phyloP scores from a whole-genome alignment of 2,113 vertebrate species.

The Anoura caudifer region DNA sequence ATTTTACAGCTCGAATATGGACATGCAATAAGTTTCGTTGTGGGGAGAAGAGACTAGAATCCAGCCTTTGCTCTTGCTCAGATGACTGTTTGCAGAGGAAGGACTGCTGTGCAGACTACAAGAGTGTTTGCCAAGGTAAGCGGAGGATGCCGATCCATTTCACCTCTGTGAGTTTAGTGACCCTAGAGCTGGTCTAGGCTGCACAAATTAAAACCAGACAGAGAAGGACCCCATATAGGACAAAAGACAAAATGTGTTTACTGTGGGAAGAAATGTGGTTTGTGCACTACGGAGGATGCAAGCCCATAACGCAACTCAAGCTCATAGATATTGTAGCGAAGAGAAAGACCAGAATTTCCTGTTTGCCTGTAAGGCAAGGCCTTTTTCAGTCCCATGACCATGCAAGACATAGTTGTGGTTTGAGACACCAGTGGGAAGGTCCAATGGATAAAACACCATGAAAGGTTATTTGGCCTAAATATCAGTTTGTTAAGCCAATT shows the following conservation, averaged over 20 bases:
- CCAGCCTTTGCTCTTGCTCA: slow-evolving; percentile 85
- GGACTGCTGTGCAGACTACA: slow-evolving; percentile 86
- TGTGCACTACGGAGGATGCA: background rate
- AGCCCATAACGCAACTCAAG: background rate
- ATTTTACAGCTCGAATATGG: slow-evolving; percentile 81
- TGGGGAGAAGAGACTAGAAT: slow-evolving; percentile 79
- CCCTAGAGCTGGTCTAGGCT: background rate
- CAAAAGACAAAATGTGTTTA: background rate
- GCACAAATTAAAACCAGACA: background rate
- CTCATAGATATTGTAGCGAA: background rate
- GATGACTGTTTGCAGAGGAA: slow-evolving; percentile 82
- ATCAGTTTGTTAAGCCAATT: background rate
- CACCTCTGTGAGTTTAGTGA: background rate
- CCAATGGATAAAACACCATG: background rate
- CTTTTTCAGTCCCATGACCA: background rate
- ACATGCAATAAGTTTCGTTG: slow-evolving; percentile 84
- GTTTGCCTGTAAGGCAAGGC: background rate
- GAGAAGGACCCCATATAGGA: background rate
- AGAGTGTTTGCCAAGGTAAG: slow-evolving; percentile 83
- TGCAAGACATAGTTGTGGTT: background rate
- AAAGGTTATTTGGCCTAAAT: background rate
- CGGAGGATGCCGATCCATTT: background rate
- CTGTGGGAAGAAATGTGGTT: background rate
- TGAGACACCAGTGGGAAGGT: background rate
- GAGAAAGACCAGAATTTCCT: background rate